Percentiles rank a stretch among this genome's conserved stretches.
These are phyloP conservation scores for Zootoca vivipara DNA, from an alignment of 2,113 vertebrate genomes.

Conservation along the genomic window DNA sequence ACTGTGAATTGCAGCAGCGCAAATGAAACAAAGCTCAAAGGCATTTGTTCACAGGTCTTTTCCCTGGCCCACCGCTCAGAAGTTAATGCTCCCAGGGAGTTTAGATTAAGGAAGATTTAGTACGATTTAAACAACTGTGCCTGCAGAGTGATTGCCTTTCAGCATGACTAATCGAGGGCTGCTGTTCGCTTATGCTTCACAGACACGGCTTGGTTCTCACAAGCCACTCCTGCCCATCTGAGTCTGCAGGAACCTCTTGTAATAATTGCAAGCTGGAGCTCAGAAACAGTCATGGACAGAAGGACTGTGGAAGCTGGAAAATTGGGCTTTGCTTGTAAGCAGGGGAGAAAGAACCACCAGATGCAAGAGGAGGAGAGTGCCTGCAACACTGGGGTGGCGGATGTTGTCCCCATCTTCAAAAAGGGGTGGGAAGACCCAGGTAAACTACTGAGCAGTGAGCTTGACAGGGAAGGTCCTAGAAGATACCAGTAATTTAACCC, in stretches of 20 bases:
- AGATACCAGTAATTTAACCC: too few relatives aligned
- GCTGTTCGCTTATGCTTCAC: neutral
- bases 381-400: too few relatives aligned
- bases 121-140: neutral
- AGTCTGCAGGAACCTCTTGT: neutral
- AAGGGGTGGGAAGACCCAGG: slow-evolving; percentile 2
- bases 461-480: too few relatives aligned
- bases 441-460: too few relatives aligned
- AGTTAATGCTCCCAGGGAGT: neutral
- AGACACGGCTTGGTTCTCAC: neutral
- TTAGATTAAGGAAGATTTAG: neutral
- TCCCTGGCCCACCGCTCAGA: neutral
- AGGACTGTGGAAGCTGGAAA: neutral
- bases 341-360: too few relatives aligned
- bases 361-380: too few relatives aligned
- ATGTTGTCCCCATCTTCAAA: neutral
- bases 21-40: neutral
- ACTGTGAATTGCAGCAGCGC: neutral
- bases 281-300: neutral
- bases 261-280: neutral
- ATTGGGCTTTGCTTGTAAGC: neutral
- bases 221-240: neutral
- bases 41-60: neutral
- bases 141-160: neutral
- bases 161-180: neutral